These are phyloP conservation scores for Melinaea menophilus DNA, from an alignment of 2,888 invertebrate genomes.

Conservation along the genomic window DNA sequence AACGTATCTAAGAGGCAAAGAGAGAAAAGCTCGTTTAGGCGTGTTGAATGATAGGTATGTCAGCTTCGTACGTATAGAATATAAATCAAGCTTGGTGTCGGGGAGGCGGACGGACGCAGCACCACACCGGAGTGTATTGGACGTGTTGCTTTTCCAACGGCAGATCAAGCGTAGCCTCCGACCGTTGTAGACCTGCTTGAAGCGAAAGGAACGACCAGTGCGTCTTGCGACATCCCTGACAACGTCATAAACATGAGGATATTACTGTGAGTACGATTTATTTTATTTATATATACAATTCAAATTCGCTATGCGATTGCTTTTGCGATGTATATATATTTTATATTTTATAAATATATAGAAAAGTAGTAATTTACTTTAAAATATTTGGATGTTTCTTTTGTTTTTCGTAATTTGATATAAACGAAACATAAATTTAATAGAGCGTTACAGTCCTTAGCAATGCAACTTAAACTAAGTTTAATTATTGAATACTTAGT, in stretches of 20 bases:
- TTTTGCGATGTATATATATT: slow-evolving; percentile 50
- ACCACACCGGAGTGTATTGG: slow-evolving; percentile 44
- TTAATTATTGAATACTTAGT: slow-evolving; percentile 22
- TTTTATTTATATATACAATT: slow-evolving; percentile 18
- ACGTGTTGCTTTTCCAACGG: slow-evolving; percentile 47
- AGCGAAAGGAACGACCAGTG: slow-evolving; percentile 61
- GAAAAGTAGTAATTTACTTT: no score
- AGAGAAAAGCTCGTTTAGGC: slow-evolving; percentile 41
- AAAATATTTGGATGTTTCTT: no score
- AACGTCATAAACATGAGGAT: slow-evolving; percentile 59
- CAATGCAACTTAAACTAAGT: slow-evolving; percentile 36
- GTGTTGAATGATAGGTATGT: slow-evolving; percentile 51
- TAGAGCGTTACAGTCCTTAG: slow-evolving; percentile 21
- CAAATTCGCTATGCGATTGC: slow-evolving; percentile 60
- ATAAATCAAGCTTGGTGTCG: slow-evolving; percentile 54
- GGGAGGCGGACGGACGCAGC: slow-evolving; percentile 43
- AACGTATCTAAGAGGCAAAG: slow-evolving; percentile 12
- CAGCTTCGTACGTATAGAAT: slow-evolving; percentile 46
- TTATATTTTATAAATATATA: no score
- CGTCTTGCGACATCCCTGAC: slow-evolving; percentile 46
- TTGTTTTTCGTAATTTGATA: no score
- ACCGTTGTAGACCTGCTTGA: slow-evolving; percentile 63
- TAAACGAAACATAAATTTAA: background rate
- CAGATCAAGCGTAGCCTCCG: slow-evolving; percentile 70
- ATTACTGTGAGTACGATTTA: slow-evolving; percentile 57